Conservation (phyloP, 2,113 vertebrate genomes). For the Cygnus atratus region DNA sequence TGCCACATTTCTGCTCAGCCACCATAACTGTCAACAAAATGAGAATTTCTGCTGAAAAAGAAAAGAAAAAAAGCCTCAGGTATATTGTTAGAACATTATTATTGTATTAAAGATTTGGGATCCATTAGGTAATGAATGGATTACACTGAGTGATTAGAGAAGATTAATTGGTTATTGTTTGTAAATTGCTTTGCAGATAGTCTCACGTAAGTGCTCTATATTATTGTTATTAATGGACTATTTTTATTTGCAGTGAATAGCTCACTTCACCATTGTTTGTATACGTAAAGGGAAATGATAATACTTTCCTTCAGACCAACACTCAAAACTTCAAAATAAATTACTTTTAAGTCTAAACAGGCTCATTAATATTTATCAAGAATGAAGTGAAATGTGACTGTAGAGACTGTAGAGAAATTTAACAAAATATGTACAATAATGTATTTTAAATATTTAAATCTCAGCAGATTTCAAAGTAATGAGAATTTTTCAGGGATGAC, state of each 20-base stretch:
- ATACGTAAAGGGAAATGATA: slow-evolving; percentile 2
- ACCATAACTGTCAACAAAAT: neutral
- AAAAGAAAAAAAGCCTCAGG: neutral
- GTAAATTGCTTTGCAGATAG: slow-evolving; percentile 39
- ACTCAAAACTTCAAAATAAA: slow-evolving; percentile 30
- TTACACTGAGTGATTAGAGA: neutral
- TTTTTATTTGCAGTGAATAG: slow-evolving; percentile 28
- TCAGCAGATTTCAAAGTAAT: neutral
- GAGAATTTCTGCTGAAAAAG: neutral
- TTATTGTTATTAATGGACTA: slow-evolving; percentile 41
- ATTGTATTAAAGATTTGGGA: neutral
- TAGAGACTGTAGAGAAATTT: neutral
- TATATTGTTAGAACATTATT: neutral
- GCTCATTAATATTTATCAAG: neutral
- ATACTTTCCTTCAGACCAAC: neutral
- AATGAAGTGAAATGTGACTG: neutral
- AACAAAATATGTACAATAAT: neutral
- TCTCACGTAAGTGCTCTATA: neutral
- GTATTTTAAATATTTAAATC: neutral
- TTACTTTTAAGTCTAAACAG: neutral
- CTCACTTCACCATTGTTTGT: neutral
- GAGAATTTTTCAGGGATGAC: neutral
- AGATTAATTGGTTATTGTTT: slow-evolving; percentile 54
- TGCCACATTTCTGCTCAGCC: neutral
- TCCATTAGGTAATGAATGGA: slow-evolving; percentile 43